Percentiles rank a stretch among this genome's conserved stretches.
phyloP scores from a whole-genome alignment of 2,888 invertebrate genomes.

The Colletes collaris region DNA sequence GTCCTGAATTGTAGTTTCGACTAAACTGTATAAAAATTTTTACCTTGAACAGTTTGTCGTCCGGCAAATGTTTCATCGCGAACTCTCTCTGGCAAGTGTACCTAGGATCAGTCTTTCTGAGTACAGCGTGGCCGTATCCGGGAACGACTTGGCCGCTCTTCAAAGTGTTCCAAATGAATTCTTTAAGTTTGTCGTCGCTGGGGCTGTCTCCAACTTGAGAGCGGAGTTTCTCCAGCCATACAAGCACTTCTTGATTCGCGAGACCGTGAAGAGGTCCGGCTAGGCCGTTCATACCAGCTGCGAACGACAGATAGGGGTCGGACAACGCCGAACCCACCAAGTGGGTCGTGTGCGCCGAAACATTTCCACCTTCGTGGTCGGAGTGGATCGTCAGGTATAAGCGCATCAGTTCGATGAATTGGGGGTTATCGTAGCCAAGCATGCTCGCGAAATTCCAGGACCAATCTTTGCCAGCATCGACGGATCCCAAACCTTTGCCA shows the following conservation, averaged over 20 bases:
- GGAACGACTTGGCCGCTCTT: conserved; percentile 98
- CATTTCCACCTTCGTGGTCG: conserved; percentile 98
- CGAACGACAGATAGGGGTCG: conserved; percentile 96
- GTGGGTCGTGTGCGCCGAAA: conserved; percentile 97
- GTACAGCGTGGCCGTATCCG: conserved; percentile 97
- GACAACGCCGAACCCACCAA: conserved; percentile 97
- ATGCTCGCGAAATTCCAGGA: conserved; percentile 95
- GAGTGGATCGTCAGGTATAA: conserved; percentile 96
- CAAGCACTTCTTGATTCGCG: conserved; percentile 95
- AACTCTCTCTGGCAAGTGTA: conserved; percentile 98
- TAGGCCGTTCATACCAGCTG: conserved; percentile 96
- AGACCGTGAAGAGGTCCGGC: conserved; percentile 98
- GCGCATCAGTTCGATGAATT: conserved; percentile 95
- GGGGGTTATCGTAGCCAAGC: conserved; percentile 93
- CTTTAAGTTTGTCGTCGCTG: conserved; percentile 95
- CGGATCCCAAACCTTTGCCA: conserved; percentile 92
- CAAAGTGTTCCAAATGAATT: conserved; percentile 98
- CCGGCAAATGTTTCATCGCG: conserved; percentile 95
- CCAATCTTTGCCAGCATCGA: conserved; percentile 96
- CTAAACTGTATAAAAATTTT: neutral
- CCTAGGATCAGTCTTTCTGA: conserved; percentile 96
- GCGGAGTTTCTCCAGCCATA: conserved; percentile 96
- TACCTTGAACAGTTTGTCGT: conserved; percentile 94
- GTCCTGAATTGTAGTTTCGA: conserved; percentile 19
- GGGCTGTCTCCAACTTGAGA: conserved; percentile 93